These are phyloP conservation scores for Rhineura floridana DNA, from an alignment of 2,113 vertebrate species.

Conservation along the genomic window DNA sequence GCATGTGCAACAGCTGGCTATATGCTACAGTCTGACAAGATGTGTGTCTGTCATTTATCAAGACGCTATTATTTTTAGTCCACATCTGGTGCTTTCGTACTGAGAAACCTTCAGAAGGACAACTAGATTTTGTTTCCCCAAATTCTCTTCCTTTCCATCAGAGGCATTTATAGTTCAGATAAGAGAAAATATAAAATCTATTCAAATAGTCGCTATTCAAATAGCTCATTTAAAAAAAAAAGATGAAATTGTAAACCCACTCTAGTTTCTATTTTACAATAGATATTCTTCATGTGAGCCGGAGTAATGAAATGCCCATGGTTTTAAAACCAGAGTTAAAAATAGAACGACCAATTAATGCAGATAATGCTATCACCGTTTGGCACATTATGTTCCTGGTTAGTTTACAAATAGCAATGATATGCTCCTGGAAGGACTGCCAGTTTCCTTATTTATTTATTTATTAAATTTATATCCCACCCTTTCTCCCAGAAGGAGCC, in stretches of 20 bases:
- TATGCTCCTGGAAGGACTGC: no score
- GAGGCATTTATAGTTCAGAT: background rate
- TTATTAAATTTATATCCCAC: no score
- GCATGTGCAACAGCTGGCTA: background rate
- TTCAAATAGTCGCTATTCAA: background rate
- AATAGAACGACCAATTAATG: background rate
- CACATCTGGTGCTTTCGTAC: background rate
- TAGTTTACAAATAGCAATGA: slow-evolving; percentile 57
- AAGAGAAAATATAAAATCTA: background rate
- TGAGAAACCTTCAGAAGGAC: slow-evolving; percentile 15
- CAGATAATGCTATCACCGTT: no score
- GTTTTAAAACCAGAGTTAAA: slow-evolving; percentile 57
- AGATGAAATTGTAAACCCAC: background rate
- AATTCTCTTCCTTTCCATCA: background rate
- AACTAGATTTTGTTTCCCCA: background rate
- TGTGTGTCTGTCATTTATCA: slow-evolving; percentile 18
- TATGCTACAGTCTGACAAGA: background rate
- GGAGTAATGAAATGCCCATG: slow-evolving; percentile 48
- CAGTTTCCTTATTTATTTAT: no score
- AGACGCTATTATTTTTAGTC: slow-evolving; percentile 19
- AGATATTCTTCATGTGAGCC: background rate
- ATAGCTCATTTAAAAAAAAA: background rate
- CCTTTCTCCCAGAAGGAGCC: no score
- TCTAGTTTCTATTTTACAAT: background rate
- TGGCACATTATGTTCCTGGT: slow-evolving; percentile 9